Evolutionary conservation across 1,140 invertebrate genomes (phyloP), one percentile per base, ranked within the genome.

Genomic region (Hestina assimilis): DNA sequence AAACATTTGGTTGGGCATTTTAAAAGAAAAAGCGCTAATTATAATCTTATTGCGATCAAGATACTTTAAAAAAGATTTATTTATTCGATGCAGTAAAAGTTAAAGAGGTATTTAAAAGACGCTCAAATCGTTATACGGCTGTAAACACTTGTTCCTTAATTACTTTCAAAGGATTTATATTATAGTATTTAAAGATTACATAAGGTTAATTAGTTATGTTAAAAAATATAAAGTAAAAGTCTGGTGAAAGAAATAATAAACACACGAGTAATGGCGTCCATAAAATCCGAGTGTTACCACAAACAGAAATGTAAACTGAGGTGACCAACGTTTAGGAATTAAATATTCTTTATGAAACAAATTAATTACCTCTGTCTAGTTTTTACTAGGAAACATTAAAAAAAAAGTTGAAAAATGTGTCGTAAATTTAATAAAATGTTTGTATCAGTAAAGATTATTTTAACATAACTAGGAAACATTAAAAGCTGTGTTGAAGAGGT

Each of bases 301-400:
- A 38, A 38, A 38, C 67, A 59, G 56, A 35, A 66, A 71, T 72
- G 66, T 75, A 72, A 77, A 74, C 72, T 45, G 55, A 59, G 51
- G 60, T 69, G 55, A 64, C 59, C 62, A 57, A 60, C 62, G 20
- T 59, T 54, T 59, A 23, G 76, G 69, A 71, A 67, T 72, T 55
- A 75, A 73, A 56, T 46, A 59, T 62, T 69, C 68, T 71, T 84
- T 73, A 75, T 67, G 64, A 67, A 72, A 72, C 63, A n/a, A 61
- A 81, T 81, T 83, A 84, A 82, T 82, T 82, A 78, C 72, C 58
- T 40, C 35, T 54, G 23, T 41, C 51, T 19, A 56, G n/a, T n/a
- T 63, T 64, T 70, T 79, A 83, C 70, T 59, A 56, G 51, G 71
- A 74, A 79, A 66, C 70, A 78, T 74, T 74, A 79, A 75, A 64